These are phyloP conservation scores for Brachionus rubens DNA, from an alignment of 1,140 invertebrate genomes.

Conservation along the genomic window DNA sequence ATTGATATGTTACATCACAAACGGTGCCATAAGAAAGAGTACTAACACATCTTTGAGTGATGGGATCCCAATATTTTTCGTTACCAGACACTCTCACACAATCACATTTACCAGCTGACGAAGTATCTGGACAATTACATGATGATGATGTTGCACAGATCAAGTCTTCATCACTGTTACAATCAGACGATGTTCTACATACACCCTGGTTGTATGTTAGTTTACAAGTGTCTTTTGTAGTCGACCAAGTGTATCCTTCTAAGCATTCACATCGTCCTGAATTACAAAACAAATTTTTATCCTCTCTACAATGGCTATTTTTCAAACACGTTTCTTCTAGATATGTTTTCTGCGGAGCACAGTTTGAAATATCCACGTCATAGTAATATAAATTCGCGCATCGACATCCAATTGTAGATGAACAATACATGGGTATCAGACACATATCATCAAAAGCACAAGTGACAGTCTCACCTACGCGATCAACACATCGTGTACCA, in stretches of 20 bases:
- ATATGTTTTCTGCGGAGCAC: neutral
- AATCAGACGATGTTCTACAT: neutral
- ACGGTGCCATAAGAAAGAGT: neutral
- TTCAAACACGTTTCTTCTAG: neutral
- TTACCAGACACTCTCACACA: neutral
- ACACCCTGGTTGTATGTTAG: neutral
- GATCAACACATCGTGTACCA: neutral
- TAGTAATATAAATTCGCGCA: neutral
- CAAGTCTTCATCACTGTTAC: neutral
- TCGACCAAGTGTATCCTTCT: neutral
- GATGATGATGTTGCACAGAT: neutral
- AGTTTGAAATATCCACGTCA: neutral
- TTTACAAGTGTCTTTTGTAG: neutral
- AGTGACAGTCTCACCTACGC: neutral
- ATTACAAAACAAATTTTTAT: slow-evolving; percentile 5
- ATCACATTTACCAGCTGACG: neutral
- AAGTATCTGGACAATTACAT: slow-evolving; percentile 10
- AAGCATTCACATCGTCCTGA: neutral
- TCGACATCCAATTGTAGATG: neutral
- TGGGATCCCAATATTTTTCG: neutral
- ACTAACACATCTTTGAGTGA: neutral
- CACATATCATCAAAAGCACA: neutral
- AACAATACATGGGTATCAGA: neutral
- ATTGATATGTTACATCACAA: neutral
- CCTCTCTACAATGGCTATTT: neutral